Evolutionary conservation across 2,797 vertebrate species (phyloP).

Genomic region (Myotis planiceps): DNA sequence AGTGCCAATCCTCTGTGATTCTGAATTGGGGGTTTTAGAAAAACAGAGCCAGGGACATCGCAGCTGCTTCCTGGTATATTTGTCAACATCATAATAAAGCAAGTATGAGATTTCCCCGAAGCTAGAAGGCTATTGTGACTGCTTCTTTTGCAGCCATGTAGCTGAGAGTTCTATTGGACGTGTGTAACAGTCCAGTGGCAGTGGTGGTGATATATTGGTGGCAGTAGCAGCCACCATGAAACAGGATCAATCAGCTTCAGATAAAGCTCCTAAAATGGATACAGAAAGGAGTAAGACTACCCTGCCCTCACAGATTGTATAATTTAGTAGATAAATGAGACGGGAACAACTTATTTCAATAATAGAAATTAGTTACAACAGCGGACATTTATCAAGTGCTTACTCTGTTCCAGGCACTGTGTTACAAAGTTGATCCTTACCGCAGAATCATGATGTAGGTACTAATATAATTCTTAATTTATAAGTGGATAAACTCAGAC

Average conservation of each 20-base stretch:
- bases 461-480: conserved; percentile 11
- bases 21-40: not conserved
- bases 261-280: not conserved
- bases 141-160: not conserved
- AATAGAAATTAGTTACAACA: not conserved
- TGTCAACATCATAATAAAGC: not conserved
- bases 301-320: not conserved
- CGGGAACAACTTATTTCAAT: not conserved
- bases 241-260: not conserved
- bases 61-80: not conserved
- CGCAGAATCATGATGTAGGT: not conserved
- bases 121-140: not conserved
- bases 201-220: too few relatives aligned
- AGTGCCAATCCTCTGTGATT: not conserved
- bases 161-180: not conserved
- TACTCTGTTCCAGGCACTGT: not conserved
- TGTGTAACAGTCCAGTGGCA: not conserved
- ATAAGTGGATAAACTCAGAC: conserved; percentile 5
- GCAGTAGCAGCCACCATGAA: not conserved
- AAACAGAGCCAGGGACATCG: not conserved
- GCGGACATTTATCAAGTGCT: not conserved
- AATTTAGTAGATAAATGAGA: not conserved
- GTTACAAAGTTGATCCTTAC: not conserved
- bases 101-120: not conserved
- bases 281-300: not conserved